A percentile compares a stretch with the other conserved stretches of the same genome.
Conservation (phyloP, 2,113 vertebrate species). For the Takifugu bimaculatus region DNA sequence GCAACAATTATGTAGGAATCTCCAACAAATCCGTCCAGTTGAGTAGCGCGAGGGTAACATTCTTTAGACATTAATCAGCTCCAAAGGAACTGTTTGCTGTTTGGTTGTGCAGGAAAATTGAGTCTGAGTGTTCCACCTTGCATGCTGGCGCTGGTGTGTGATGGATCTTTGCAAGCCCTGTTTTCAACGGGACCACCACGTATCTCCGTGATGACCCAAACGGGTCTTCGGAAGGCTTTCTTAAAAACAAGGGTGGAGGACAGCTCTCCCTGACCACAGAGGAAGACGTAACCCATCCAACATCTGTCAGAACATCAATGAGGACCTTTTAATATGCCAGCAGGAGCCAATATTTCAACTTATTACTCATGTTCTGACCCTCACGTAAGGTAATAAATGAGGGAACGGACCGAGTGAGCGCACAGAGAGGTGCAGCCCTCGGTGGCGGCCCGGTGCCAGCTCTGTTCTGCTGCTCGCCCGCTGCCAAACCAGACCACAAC, state of each 20-base stretch:
- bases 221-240: constrained; percentile 20
- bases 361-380: constrained; percentile 7
- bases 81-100: constrained; percentile 5
- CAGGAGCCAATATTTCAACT: background rate
- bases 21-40: constrained; percentile 36
- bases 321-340: constrained; percentile 3
- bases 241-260: constrained; percentile 21
- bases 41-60: constrained; percentile 40
- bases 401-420: constrained; percentile 11
- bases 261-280: constrained; percentile 9
- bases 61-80: constrained; percentile 16
- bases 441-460: constrained; percentile 36
- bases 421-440: constrained; percentile 9
- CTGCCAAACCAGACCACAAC: constrained; percentile 65
- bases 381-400: constrained; percentile 10
- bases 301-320: background rate
- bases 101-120: background rate
- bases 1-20: constrained; percentile 51
- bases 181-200: constrained; percentile 13
- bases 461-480: constrained; percentile 10
- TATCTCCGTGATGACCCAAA: constrained; percentile 17
- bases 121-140: background rate
- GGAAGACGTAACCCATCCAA: constrained; percentile 19
- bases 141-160: background rate
- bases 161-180: background rate